Conservation (phyloP, 30 jellyfish, hydroid and myxozoan species). For the Rhopilema esculentum region DNA sequence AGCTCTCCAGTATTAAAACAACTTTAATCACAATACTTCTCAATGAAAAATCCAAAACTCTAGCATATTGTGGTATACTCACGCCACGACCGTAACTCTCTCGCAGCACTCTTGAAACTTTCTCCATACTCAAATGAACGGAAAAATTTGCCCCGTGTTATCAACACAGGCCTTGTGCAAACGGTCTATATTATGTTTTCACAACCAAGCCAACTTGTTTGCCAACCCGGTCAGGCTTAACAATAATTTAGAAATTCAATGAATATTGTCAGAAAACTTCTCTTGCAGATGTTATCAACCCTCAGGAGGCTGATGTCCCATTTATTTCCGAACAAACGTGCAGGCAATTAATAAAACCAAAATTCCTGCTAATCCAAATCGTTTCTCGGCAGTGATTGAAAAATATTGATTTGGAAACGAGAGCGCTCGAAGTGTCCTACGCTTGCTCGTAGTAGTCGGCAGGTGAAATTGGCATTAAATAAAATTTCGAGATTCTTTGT, state of each 20-base stretch:
- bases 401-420: constrained; percentile 19
- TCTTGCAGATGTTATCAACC: neutral
- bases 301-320: neutral
- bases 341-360: neutral
- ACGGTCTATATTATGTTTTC: neutral
- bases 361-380: neutral
- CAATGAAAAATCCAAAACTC: too few species aligned
- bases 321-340: neutral
- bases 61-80: neutral
- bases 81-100: constrained; percentile 8
- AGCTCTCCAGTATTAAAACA: too few species aligned
- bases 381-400: neutral
- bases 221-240: neutral
- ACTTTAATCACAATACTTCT: too few species aligned
- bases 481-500: neutral
- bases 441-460: neutral
- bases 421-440: constrained; percentile 3
- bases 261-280: neutral
- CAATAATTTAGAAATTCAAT: neutral
- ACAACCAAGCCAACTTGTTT: neutral
- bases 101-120: neutral
- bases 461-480: constrained; percentile 7
- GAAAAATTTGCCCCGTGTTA: neutral
- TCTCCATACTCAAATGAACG: neutral
- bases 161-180: neutral